A percentile compares a stretch with the other conserved stretches of the same genome.
These are phyloP conservation scores for Hirtodrosophila confusa DNA, from an alignment of 2,888 invertebrate species.

Conservation along the genomic window DNA sequence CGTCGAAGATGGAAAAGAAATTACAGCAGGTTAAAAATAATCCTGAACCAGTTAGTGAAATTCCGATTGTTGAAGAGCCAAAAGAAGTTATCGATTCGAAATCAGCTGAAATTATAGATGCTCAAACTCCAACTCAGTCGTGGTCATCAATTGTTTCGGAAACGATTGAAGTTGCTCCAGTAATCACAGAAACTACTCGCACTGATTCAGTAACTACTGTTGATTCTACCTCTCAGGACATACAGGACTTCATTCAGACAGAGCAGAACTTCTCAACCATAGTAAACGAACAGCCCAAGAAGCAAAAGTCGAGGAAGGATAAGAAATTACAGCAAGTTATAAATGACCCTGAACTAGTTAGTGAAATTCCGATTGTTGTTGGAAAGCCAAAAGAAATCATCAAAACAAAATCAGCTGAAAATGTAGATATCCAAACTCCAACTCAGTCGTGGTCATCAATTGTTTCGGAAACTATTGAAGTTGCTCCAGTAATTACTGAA, in stretches of 20 bases:
- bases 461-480: conserved; percentile 39
- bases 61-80: conserved; percentile 7
- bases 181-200: neutral
- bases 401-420: neutral
- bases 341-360: neutral
- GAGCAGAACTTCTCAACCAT: conserved; percentile 4
- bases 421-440: conserved; percentile 4
- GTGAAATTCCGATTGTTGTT: conserved; percentile 9
- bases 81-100: conserved; percentile 3
- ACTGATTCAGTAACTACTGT: neutral
- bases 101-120: conserved; percentile 2
- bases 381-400: conserved; percentile 2
- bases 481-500: neutral
- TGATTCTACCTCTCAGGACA: neutral
- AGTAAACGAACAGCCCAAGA: no score
- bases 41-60: conserved; percentile 3
- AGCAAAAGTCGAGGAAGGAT: no score
- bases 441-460: conserved; percentile 50
- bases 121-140: conserved; percentile 9
- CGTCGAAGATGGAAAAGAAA: conserved; percentile 42
- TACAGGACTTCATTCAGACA: conserved; percentile 22
- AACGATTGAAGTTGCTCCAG: neutral
- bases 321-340: no score
- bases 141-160: conserved; percentile 36
- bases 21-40: neutral